Conservation (phyloP, 2,888 invertebrate genomes). For the Trypoxylon attenuatum region DNA sequence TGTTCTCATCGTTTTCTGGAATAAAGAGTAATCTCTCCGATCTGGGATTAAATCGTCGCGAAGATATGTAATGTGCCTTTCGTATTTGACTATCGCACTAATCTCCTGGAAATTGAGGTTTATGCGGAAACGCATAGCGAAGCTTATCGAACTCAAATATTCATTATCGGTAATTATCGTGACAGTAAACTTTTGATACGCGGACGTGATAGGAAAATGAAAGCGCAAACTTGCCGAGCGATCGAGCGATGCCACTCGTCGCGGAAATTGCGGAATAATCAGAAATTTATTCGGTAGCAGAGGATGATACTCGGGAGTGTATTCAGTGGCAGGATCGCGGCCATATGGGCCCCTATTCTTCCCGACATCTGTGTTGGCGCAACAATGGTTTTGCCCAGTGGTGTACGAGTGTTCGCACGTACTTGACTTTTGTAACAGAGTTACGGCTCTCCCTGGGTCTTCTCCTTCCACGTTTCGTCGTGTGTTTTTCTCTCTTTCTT, state of each 20-base stretch:
- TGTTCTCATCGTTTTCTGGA: too few relatives aligned
- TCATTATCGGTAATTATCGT: too few relatives aligned
- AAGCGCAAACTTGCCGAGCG: background rate
- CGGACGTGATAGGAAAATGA: background rate
- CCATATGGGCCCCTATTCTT: slow-evolving; percentile 47
- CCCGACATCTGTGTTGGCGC: slow-evolving; percentile 71
- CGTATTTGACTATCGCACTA: too few relatives aligned
- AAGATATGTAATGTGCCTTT: too few relatives aligned
- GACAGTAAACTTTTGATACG: too few relatives aligned
- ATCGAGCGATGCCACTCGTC: background rate
- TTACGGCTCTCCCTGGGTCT: slow-evolving; percentile 38
- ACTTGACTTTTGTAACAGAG: slow-evolving; percentile 59
- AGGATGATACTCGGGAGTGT: slow-evolving; percentile 39
- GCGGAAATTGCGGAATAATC: background rate
- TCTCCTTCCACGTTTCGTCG: too few relatives aligned
- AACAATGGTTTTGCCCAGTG: slow-evolving; percentile 68
- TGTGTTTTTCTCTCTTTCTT: slow-evolving; percentile 4
- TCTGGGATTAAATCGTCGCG: too few relatives aligned
- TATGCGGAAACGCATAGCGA: too few relatives aligned
- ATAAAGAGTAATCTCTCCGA: too few relatives aligned
- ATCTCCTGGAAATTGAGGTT: too few relatives aligned
- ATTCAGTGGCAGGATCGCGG: slow-evolving; percentile 19
- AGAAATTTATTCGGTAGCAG: slow-evolving; percentile 13
- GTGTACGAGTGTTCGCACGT: slow-evolving; percentile 54
- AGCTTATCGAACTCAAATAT: too few relatives aligned